Evolutionary conservation across 2,113 vertebrate genomes (phyloP).

Genomic region (Isichthys henryi): DNA sequence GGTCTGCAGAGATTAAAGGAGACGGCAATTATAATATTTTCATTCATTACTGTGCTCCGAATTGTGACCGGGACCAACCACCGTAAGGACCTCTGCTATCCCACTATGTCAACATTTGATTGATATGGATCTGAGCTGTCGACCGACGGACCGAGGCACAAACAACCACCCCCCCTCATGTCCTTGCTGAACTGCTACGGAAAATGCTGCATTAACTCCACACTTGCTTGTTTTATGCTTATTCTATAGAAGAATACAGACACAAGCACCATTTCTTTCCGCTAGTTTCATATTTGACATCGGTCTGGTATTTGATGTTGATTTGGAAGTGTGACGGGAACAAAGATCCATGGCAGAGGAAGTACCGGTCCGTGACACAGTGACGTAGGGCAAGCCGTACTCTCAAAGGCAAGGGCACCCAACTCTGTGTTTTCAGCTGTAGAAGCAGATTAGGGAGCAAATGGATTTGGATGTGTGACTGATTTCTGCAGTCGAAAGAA

Average conservation of each 20-base stretch:
- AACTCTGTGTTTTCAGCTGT: neutral
- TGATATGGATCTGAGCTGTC: neutral
- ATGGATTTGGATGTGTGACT: neutral
- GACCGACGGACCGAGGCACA: neutral
- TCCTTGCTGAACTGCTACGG: neutral
- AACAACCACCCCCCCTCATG: neutral
- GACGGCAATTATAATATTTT: slow-evolving; percentile 44
- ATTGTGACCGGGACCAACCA: slow-evolving; percentile 39
- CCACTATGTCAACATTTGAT: neutral
- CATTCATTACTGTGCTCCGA: slow-evolving; percentile 59
- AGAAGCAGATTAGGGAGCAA: neutral
- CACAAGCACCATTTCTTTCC: neutral
- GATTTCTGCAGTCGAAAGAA: neutral
- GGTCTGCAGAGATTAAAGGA: slow-evolving; percentile 40
- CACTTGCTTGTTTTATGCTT: neutral
- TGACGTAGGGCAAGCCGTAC: neutral
- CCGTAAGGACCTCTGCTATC: neutral
- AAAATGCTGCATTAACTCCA: neutral
- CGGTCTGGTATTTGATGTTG: neutral
- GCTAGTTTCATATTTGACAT: neutral
- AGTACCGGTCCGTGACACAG: too few species aligned
- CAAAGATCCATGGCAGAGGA: neutral
- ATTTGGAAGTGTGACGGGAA: neutral
- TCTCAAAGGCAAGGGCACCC: neutral
- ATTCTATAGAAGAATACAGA: neutral